Conservation (phyloP, 92 coral and sea anemone species). For the Heliopora coerulea region DNA sequence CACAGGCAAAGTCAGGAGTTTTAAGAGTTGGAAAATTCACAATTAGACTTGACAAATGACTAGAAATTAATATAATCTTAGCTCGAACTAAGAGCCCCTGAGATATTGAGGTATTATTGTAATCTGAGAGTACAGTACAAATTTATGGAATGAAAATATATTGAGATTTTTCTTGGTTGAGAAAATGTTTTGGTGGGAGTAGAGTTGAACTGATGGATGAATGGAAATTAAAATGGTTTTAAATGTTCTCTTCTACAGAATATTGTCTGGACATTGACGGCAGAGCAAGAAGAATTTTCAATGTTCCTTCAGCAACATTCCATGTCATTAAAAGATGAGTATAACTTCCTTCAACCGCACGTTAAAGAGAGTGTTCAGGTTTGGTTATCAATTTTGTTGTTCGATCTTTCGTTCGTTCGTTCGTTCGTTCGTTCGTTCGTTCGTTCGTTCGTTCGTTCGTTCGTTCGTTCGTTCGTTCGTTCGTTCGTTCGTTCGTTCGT, state of each 20-base stretch:
- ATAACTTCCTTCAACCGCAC: slow-evolving; percentile 66
- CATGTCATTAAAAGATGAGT: slow-evolving; percentile 47
- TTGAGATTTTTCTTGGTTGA: too few species aligned
- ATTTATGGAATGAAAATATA: too few species aligned
- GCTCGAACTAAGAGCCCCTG: too few species aligned
- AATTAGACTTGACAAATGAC: too few species aligned
- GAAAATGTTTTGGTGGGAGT: too few species aligned
- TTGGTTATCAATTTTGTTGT: background rate
- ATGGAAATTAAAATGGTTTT: background rate
- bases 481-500: background rate
- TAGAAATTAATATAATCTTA: too few species aligned
- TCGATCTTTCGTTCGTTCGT: background rate
- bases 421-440: slow-evolving; percentile 2
- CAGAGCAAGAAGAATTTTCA: slow-evolving; percentile 68
- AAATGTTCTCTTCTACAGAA: slow-evolving; percentile 52
- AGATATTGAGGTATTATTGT: too few species aligned
- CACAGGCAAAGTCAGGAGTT: too few species aligned
- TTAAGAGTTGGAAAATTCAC: too few species aligned
- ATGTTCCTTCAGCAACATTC: slow-evolving; percentile 66
- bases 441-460: slow-evolving; percentile 1
- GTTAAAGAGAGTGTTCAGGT: slow-evolving; percentile 60
- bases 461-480: background rate
- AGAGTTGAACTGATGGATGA: too few species aligned
- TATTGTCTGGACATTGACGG: slow-evolving; percentile 46
- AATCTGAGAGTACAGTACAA: too few species aligned